Base-by-base conservation (phyloP, 2,113 vertebrate genomes). In the Crotophaga sulcirostris region DNA sequence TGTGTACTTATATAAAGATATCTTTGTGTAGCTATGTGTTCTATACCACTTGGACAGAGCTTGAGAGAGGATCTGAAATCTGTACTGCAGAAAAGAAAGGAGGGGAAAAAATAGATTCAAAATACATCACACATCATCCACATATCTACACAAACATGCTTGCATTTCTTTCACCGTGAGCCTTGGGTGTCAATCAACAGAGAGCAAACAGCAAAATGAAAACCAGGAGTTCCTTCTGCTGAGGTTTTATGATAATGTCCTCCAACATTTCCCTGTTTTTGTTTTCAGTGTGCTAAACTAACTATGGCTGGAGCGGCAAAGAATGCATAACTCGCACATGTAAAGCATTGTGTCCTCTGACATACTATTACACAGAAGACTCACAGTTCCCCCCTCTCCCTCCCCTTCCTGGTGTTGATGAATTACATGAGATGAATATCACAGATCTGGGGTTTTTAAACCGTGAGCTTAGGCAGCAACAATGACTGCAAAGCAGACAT, bases 361-460 rank as follows among this genome's bases (percentile, higher is more conserved):
- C 95, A 93, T 97, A 94, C 87, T 96, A 97, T 97, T 95, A 95
- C 94, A 79, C 92, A 93, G 87, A 93, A 97, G 94, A n/a, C 67
- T 96, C 96, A 91, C 87, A 96, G 91, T 96, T 96, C 89, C 96
- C 91, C 91, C 73, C 63, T 56, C 91, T 81, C 94, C 95, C 95
- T 96, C 94, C 96, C 94, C 96, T 95, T 95, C 93, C 92, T 96
- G 97, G 97, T 98, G 96, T 97, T 98, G 98, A 97, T 97, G 97
- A 97, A 98, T 98, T 94, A 97, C 95, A 97, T 78, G 93, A 98
- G 96, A 96, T 75, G 69, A 98, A 97, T 95, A 94, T 95, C 98
- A 96, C 96, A 89, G 93, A 97, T 96, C 97, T 97, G 84, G 94
- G 91, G 75, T 98, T 97, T 97, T 97, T 97, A 98, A 98, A 96